Conservation (phyloP, 2,113 vertebrate species). For the Macrotus californicus region DNA sequence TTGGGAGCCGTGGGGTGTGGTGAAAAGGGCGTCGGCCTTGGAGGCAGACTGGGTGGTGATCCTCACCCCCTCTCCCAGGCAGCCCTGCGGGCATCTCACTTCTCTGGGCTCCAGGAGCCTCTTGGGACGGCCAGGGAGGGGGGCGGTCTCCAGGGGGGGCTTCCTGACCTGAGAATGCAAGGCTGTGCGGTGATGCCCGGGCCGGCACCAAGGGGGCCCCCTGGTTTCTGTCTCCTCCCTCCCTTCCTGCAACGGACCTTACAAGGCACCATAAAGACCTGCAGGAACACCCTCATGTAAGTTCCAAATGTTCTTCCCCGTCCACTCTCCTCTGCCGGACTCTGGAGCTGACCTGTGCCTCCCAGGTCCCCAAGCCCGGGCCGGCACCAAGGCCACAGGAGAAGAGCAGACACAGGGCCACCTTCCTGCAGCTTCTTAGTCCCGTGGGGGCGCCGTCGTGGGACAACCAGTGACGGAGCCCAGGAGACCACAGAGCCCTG, state of each 20-base stretch:
- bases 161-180: fast-evolving
- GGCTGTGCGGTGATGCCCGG: not conserved
- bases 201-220: not conserved
- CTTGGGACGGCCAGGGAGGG: not conserved
- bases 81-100: fast-evolving
- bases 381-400: not conserved
- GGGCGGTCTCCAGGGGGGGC: fast-evolving
- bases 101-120: fast-evolving
- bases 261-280: not conserved
- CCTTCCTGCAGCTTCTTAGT: not conserved
- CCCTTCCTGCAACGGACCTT: not conserved
- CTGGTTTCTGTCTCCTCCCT: not conserved
- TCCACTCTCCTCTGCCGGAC: not conserved
- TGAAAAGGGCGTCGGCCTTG: not conserved
- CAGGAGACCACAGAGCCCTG: not conserved
- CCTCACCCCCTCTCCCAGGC: not conserved
- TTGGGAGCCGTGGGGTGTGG: not conserved
- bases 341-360: not conserved
- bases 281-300: not conserved
- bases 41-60: not conserved
- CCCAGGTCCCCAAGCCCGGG: not conserved
- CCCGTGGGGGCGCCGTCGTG: not conserved
- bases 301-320: not conserved
- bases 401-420: not conserved
- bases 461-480: not conserved